These are phyloP conservation scores for Campoplex capitator DNA, from an alignment of 2,888 invertebrate species.

Conservation along the genomic window DNA sequence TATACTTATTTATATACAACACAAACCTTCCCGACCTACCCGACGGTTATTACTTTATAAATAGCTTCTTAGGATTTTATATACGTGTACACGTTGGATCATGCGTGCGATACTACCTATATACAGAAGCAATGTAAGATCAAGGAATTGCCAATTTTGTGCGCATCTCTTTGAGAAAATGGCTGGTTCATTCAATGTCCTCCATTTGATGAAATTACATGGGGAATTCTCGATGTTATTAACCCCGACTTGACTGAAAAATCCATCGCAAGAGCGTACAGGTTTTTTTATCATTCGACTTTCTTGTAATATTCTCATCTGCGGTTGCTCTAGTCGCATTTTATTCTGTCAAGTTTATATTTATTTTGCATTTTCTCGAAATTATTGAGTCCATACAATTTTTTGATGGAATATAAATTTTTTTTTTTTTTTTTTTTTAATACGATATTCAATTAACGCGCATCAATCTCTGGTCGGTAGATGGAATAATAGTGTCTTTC, in stretches of 20 bases:
- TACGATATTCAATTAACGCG: neutral
- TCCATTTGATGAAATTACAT: slow-evolving; percentile 29
- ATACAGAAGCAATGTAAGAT: slow-evolving; percentile 16
- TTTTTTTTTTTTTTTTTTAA: neutral
- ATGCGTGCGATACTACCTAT: slow-evolving; percentile 38
- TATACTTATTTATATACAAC: neutral
- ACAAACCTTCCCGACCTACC: slow-evolving; percentile 65
- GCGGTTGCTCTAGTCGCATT: neutral
- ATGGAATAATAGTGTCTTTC: neutral
- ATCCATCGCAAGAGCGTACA: no score
- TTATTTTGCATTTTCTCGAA: neutral
- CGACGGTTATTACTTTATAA: slow-evolving; percentile 71
- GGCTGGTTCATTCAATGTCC: slow-evolving; percentile 5
- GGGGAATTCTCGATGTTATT: neutral
- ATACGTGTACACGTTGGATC: slow-evolving; percentile 41
- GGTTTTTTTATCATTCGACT: neutral
- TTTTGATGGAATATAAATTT: neutral
- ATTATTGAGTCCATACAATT: neutral
- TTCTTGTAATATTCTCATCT: neutral
- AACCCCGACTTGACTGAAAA: neutral
- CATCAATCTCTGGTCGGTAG: neutral
- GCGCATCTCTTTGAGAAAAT: slow-evolving; percentile 42
- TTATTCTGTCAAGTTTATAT: neutral
- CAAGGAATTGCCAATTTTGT: slow-evolving; percentile 40
- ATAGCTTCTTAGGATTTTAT: slow-evolving; percentile 69